Evolutionary conservation across 2,113 vertebrate species (phyloP).

Genomic region (Balaenoptera acutorostrata): DNA sequence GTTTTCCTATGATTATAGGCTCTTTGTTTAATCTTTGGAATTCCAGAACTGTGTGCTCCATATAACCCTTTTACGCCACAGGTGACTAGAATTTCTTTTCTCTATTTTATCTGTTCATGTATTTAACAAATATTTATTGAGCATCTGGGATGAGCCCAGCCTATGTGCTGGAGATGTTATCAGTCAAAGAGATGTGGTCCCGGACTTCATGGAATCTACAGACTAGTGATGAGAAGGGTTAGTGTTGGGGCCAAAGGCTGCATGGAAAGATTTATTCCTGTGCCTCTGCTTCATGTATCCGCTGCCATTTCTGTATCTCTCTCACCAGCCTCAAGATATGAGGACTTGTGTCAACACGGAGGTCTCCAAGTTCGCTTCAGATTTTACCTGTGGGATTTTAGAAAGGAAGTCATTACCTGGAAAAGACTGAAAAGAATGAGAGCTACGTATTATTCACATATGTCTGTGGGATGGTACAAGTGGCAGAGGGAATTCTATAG

Average conservation of each 20-base stretch:
- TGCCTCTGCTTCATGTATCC: rapidly evolving
- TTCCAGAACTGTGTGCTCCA: background rate
- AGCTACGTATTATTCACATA: background rate
- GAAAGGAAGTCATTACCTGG: background rate
- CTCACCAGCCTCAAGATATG: background rate
- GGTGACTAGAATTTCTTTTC: background rate
- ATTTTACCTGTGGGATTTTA: background rate
- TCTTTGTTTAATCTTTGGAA: background rate
- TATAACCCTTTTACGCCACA: background rate
- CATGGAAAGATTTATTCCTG: background rate
- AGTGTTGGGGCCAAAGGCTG: background rate
- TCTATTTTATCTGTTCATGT: background rate
- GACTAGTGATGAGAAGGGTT: background rate
- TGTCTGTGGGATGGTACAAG: background rate
- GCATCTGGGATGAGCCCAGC: background rate
- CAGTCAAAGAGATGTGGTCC: background rate
- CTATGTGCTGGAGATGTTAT: background rate
- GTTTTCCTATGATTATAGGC: background rate
- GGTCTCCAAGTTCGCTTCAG: background rate
- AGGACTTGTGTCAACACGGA: background rate
- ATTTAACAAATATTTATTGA: background rate
- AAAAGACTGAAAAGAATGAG: background rate
- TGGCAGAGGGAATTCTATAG: background rate
- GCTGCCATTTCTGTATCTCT: background rate
- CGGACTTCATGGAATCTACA: background rate